These are phyloP conservation scores for Darevskia mixta DNA, from an alignment of 2,797 vertebrate species.

Conservation along the genomic window DNA sequence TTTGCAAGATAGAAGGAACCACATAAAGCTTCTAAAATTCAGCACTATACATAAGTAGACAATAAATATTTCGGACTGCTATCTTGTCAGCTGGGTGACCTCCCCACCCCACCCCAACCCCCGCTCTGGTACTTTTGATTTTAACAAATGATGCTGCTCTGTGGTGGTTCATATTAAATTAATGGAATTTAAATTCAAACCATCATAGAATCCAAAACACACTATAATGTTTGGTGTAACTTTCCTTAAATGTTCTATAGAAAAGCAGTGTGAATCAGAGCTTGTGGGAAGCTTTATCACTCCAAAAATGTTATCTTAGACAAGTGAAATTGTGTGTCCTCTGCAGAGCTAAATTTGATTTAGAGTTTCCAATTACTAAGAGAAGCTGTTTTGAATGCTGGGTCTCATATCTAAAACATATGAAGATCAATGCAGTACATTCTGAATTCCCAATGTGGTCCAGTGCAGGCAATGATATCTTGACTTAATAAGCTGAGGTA, in stretches of 20 bases:
- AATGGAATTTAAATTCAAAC: neutral
- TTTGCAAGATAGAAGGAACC: conserved; percentile 2
- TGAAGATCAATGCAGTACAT: neutral
- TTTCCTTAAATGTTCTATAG: neutral
- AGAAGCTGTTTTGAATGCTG: neutral
- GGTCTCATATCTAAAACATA: neutral
- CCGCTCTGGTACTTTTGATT: neutral
- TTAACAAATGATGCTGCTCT: neutral
- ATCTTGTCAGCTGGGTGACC: conserved; percentile 11
- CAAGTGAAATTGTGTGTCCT: neutral
- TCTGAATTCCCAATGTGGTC: neutral
- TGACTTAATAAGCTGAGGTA: no score
- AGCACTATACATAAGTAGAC: conserved; percentile 1
- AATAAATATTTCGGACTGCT: conserved; percentile 10
- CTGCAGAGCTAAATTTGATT: neutral
- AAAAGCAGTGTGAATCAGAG: neutral
- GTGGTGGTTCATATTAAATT: neutral
- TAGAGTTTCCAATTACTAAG: neutral
- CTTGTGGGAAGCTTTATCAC: neutral
- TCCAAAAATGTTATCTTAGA: neutral
- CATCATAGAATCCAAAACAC: neutral
- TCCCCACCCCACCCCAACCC: neutral
- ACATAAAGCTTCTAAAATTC: conserved; percentile 31
- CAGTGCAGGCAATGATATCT: no score
- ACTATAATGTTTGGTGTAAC: neutral